These are phyloP conservation scores for Hirtodrosophila confusa DNA, from an alignment of 2,888 invertebrate genomes.

Conservation along the genomic window DNA sequence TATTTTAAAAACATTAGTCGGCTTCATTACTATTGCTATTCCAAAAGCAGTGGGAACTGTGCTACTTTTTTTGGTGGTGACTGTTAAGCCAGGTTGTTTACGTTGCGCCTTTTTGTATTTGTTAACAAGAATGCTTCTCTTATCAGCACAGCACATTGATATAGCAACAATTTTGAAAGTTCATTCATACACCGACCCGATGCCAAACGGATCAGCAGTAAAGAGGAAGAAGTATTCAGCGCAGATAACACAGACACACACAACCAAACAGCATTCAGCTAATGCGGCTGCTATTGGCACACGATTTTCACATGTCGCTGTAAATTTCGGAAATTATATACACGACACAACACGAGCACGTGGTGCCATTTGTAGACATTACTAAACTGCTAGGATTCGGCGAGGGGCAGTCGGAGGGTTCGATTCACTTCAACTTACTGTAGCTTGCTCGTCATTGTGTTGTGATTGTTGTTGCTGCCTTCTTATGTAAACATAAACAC, in stretches of 20 bases:
- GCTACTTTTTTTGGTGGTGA: conserved; percentile 15
- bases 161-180: conserved; percentile 20
- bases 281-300: conserved; percentile 13
- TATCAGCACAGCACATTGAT: conserved; percentile 48
- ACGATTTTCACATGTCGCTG: conserved; percentile 62
- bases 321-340: conserved; percentile 58
- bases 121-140: conserved; percentile 45
- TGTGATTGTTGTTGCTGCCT: conserved; percentile 34
- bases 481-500: conserved; percentile 74
- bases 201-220: conserved; percentile 31
- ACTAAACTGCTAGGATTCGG: conserved; percentile 4
- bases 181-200: conserved; percentile 35
- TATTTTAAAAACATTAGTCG: too few relatives aligned
- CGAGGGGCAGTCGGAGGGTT: not conserved
- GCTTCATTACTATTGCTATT: too few relatives aligned
- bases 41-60: too few relatives aligned
- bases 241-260: conserved; percentile 23
- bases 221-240: conserved; percentile 20
- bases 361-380: conserved; percentile 44
- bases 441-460: conserved; percentile 59
- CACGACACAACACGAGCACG: conserved; percentile 45
- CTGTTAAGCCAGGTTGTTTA: conserved; percentile 48
- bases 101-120: conserved; percentile 27
- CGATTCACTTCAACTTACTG: conserved; percentile 55
- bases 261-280: conserved; percentile 8